Percentiles rank a stretch among this genome's conserved stretches.
These are phyloP conservation scores for Belonocnema kinseyi DNA, from an alignment of 1,140 invertebrate species.

Conservation along the genomic window DNA sequence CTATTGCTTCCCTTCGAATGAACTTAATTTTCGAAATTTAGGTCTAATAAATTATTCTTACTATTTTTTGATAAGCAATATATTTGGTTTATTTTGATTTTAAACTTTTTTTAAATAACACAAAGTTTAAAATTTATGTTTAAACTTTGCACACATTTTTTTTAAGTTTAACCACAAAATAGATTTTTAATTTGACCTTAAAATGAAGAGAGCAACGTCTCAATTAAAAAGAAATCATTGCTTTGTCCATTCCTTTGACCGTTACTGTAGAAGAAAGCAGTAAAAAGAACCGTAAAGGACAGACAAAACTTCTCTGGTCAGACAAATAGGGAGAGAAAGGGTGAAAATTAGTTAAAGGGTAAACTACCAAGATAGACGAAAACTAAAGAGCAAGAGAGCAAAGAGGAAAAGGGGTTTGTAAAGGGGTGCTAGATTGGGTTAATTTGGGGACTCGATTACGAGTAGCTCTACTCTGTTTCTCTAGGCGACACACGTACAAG, in stretches of 20 bases:
- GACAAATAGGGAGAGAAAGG: conserved; percentile 32
- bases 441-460: conserved; percentile 72
- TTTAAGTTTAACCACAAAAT: too few relatives aligned
- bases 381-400: not conserved
- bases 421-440: conserved; percentile 57
- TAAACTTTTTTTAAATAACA: too few relatives aligned
- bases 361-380: not conserved
- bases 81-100: too few relatives aligned
- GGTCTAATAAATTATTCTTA: too few relatives aligned
- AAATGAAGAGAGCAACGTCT: not conserved
- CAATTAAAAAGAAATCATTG: conserved; percentile 26
- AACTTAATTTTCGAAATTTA: too few relatives aligned
- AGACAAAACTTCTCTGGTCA: conserved; percentile 39
- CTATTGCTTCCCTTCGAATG: too few relatives aligned
- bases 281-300: conserved; percentile 38
- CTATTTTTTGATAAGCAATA: too few relatives aligned
- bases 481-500: conserved; percentile 65
- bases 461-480: conserved; percentile 59
- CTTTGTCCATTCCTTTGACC: conserved; percentile 5
- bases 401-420: not conserved
- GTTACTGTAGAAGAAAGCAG: conserved; percentile 30
- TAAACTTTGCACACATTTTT: too few relatives aligned
- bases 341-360: not conserved
- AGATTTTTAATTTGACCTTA: not conserved
- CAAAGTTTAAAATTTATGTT: too few relatives aligned